phyloP scores from a whole-genome alignment of 2,797 vertebrate genomes.

The Lerista edwardsae region DNA sequence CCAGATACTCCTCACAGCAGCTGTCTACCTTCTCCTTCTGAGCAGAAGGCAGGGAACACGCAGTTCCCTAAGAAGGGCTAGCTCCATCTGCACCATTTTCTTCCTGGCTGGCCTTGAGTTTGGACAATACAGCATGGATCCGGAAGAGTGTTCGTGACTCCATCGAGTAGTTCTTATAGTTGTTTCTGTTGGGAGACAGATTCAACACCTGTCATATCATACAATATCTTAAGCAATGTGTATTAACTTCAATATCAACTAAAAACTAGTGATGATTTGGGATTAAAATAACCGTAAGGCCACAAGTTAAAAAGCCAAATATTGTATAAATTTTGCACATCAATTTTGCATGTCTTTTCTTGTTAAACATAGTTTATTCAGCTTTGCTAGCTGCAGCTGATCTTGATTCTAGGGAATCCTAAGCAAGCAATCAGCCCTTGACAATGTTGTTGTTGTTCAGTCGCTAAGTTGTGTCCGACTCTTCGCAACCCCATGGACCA shows the following conservation, averaged over 20 bases:
- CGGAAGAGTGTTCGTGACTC: conserved; percentile 87
- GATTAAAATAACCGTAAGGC: not conserved
- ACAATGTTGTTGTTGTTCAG: too few species aligned
- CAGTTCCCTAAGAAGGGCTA: conserved; percentile 30
- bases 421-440: not conserved
- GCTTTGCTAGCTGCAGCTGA: too few species aligned
- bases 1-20: not conserved
- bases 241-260: not conserved
- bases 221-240: too few species aligned
- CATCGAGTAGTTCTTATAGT: conserved; percentile 89
- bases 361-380: too few species aligned
- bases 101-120: conserved; percentile 80
- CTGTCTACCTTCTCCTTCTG: too few species aligned
- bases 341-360: not conserved
- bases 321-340: not conserved
- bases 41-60: too few species aligned
- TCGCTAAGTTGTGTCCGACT: too few species aligned
- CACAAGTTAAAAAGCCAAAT: not conserved
- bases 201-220: not conserved
- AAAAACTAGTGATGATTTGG: not conserved
- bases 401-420: too few species aligned
- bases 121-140: conserved; percentile 84
- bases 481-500: too few species aligned
- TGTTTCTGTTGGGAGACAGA: conserved; percentile 70
- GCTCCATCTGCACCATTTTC: conserved; percentile 53